Evolutionary conservation across 2,113 vertebrate genomes (phyloP).

Genomic region (Ptilonorhynchus violaceus): DNA sequence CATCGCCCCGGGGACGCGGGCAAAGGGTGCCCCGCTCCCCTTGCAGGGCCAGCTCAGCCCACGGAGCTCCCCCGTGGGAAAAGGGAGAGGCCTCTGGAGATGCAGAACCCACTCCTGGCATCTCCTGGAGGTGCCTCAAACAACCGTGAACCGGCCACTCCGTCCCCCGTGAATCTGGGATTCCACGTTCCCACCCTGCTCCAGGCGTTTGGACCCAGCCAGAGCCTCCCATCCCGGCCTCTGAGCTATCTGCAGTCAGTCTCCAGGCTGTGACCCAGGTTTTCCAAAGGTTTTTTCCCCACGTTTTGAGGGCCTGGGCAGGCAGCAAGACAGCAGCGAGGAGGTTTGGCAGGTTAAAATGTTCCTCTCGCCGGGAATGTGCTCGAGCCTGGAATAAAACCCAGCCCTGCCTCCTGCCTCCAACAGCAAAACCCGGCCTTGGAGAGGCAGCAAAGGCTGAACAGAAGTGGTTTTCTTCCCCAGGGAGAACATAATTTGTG

Average conservation of each 20-base stretch:
- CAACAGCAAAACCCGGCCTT: neutral
- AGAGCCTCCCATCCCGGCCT: fast-evolving
- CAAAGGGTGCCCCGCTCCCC: fast-evolving
- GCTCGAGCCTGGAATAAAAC: neutral
- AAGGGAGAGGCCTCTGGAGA: neutral
- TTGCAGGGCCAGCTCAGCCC: fast-evolving
- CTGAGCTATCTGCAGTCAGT: fast-evolving
- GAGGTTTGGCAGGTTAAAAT: neutral
- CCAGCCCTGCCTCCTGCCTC: neutral
- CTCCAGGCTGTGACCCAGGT: fast-evolving
- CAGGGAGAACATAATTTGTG: neutral
- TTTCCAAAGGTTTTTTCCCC: neutral
- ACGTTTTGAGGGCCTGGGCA: neutral
- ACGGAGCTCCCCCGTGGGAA: fast-evolving
- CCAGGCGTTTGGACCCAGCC: neutral
- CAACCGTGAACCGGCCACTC: fast-evolving
- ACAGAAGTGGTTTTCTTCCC: constrained; percentile 18
- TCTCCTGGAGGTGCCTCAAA: neutral
- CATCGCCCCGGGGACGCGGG: fast-evolving
- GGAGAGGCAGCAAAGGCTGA: neutral
- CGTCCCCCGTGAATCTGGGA: fast-evolving
- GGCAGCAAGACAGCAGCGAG: fast-evolving
- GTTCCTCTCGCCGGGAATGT: fast-evolving
- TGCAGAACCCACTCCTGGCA: neutral
- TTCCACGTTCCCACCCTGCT: neutral